These are phyloP conservation scores for Mormyrus lacerda DNA, from an alignment of 2,113 vertebrate genomes.

Conservation along the genomic window DNA sequence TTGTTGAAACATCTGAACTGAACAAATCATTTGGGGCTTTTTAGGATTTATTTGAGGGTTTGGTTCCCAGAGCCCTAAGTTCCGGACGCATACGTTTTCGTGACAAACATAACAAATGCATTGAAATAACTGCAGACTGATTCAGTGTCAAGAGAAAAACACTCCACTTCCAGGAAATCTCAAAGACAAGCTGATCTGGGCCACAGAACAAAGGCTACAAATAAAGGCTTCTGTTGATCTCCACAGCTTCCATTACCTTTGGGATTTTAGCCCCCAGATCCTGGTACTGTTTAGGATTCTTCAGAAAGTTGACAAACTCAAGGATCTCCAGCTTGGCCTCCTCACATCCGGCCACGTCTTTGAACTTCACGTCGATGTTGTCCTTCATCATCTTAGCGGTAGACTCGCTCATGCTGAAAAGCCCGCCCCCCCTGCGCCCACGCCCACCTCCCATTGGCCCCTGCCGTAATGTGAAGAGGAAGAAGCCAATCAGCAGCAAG, in stretches of 20 bases:
- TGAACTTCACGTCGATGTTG: constrained; percentile 40
- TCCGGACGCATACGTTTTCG: background rate
- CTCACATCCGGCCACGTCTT: constrained; percentile 54
- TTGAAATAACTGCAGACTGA: background rate
- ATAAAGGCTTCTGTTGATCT: background rate
- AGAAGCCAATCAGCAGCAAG: constrained; percentile 45
- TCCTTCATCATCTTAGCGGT: constrained; percentile 51
- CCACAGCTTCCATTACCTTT: constrained; percentile 37
- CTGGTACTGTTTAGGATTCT: constrained; percentile 55
- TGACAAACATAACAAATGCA: background rate
- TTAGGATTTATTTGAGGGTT: background rate
- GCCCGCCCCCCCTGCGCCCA: constrained; percentile 32
- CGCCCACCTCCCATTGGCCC: constrained; percentile 38
- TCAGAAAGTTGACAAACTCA: constrained; percentile 59
- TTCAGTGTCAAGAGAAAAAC: background rate
- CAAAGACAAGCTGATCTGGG: background rate
- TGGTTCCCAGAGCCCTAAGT: background rate
- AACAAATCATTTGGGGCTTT: background rate
- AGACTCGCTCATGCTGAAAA: constrained; percentile 52
- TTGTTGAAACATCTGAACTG: background rate
- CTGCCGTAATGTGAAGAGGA: constrained; percentile 43
- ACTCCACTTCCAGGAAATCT: background rate
- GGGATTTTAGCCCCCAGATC: constrained; percentile 58
- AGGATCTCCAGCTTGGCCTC: constrained; percentile 57
- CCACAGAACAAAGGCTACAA: background rate